phyloP scores from a whole-genome alignment of 2,113 vertebrate genomes.

The Ivindomyrus marchei region DNA sequence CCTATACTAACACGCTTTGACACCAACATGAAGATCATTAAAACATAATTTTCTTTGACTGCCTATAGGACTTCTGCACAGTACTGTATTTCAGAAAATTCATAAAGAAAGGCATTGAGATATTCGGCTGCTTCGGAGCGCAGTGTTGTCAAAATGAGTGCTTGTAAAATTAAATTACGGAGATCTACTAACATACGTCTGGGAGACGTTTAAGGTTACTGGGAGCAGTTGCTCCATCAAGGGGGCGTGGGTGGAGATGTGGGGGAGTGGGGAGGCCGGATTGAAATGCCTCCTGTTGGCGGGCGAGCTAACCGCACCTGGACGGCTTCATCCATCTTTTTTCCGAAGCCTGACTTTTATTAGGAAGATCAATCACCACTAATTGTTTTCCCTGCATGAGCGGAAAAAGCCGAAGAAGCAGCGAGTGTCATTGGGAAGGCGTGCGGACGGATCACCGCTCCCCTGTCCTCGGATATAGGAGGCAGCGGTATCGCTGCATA shows the following conservation, averaged over 20 bases:
- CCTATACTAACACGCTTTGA: not conserved
- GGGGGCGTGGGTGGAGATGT: not conserved
- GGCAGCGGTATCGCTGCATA: not conserved
- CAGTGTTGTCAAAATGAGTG: not conserved
- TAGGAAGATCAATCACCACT: constrained; percentile 14
- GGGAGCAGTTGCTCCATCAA: not conserved
- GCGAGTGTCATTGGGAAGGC: not conserved
- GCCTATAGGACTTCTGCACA: not conserved
- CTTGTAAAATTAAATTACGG: not conserved
- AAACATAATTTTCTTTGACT: not conserved
- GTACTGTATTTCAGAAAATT: not conserved
- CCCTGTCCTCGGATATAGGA: not conserved
- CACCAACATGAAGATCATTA: not conserved
- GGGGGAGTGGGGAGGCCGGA: not conserved
- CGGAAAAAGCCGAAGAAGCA: not conserved
- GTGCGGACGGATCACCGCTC: not conserved
- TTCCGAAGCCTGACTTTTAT: not conserved
- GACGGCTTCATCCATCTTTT: not conserved
- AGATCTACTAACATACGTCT: not conserved
- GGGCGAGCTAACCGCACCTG: not conserved
- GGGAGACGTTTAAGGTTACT: not conserved
- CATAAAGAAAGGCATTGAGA: not conserved
- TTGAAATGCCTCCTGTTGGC: not conserved
- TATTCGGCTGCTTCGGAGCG: not conserved
- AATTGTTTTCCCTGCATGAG: constrained; percentile 8